Conservation (phyloP, 2,888 invertebrate species). For the Volucella inanis region DNA sequence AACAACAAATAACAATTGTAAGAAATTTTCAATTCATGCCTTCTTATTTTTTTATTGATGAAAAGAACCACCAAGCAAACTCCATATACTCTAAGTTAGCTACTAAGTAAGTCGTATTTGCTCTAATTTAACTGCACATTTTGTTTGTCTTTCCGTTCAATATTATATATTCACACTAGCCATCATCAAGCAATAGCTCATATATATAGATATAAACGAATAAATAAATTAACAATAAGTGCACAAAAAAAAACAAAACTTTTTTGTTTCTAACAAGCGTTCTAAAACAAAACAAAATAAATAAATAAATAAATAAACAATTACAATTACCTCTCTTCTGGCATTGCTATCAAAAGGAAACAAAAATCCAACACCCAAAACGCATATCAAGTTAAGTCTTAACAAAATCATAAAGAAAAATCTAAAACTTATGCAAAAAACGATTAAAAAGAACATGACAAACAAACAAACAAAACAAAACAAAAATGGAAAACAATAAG, state of each 20-base stretch:
- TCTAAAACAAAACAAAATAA: neutral
- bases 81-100: slow-evolving; percentile 20
- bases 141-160: slow-evolving; percentile 36
- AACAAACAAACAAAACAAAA: slow-evolving; percentile 1
- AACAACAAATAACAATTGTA: too few relatives aligned
- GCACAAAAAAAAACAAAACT: slow-evolving; percentile 18
- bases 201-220: slow-evolving; percentile 4
- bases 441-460: slow-evolving; percentile 17
- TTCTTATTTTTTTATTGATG: too few relatives aligned
- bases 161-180: slow-evolving; percentile 31
- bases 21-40: too few relatives aligned
- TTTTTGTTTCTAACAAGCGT: slow-evolving; percentile 14
- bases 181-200: slow-evolving; percentile 23
- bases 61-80: neutral
- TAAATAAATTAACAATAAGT: slow-evolving; percentile 12
- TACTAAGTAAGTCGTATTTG: slow-evolving; percentile 52
- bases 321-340: neutral
- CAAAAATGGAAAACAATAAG: slow-evolving; percentile 20
- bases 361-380: slow-evolving; percentile 1
- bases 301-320: neutral
- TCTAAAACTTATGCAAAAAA: slow-evolving; percentile 45
- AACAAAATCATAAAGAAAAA: slow-evolving; percentile 27
- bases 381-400: slow-evolving; percentile 61
- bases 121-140: slow-evolving; percentile 47
- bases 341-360: slow-evolving; percentile 6